Percentiles rank a stretch among this genome's conserved stretches.
Evolutionary conservation across 2,797 vertebrate genomes (phyloP).

Genomic region (Lacerta viridis): DNA sequence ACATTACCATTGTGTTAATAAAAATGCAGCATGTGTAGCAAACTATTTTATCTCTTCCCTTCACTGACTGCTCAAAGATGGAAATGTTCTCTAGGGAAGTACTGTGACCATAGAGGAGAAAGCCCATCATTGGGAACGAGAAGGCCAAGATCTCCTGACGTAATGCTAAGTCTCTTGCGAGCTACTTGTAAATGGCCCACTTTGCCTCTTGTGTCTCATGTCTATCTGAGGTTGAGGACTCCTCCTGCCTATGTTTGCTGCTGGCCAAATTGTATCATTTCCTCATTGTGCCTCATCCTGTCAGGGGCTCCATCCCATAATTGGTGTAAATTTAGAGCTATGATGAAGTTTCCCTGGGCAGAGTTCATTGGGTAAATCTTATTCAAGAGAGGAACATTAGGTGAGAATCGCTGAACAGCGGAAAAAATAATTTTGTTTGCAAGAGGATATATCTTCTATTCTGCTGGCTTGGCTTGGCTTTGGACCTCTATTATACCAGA

Average conservation of each 20-base stretch:
- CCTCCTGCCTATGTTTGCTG: constrained; percentile 34
- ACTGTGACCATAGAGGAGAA: constrained; percentile 31
- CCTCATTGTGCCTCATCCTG: constrained; percentile 28
- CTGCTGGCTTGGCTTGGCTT: constrained; percentile 32
- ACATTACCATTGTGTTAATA: constrained; percentile 67
- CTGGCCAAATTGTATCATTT: constrained; percentile 37
- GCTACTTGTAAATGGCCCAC: constrained; percentile 43
- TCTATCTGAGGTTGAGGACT: constrained; percentile 33
- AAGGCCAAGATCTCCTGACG: constrained; percentile 45
- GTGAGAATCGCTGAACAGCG: constrained; percentile 15
- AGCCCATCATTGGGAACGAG: constrained; percentile 45
- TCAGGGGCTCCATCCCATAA: constrained; percentile 44
- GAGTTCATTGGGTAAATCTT: constrained; percentile 20
- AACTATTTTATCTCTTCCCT: constrained; percentile 72
- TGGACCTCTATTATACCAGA: background rate
- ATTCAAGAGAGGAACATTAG: constrained; percentile 1
- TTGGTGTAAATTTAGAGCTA: constrained; percentile 32
- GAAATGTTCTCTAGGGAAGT: constrained; percentile 55
- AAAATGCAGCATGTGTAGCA: constrained; percentile 69
- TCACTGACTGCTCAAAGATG: constrained; percentile 60
- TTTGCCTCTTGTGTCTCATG: constrained; percentile 35
- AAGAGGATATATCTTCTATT: constrained; percentile 4
- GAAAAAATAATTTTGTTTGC: constrained; percentile 52
- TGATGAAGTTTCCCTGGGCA: constrained; percentile 41
- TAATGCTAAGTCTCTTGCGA: constrained; percentile 22